Base-by-base conservation (phyloP, 2,888 invertebrate genomes). In the Dascillus cervinus region DNA sequence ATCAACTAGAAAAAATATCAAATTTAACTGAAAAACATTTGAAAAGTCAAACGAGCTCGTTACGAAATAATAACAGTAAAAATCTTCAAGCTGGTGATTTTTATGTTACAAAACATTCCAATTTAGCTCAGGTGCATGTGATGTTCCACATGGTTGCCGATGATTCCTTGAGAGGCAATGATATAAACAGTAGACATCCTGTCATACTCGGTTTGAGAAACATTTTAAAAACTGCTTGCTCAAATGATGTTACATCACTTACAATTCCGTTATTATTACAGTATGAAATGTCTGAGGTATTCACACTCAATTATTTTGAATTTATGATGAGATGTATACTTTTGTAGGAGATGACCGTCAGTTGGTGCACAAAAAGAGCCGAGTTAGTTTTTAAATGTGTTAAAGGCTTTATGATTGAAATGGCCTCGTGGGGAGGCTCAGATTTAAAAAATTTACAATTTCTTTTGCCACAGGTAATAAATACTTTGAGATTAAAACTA, bases 351-450 rank as follows among this genome's bases (percentile, higher is more conserved):
- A 89, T 94, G 90, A 96, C 95, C 0, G 83, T 92, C 29, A 79
- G 84, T 17, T 98, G 97, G 97, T 97, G 96, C 65, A 76, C 87
- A 56, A 86, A 91, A 53, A 72, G 97, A 52, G 96, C 97, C 1
- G 98, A 98, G 68, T 71, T 98, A 43, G 87, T 98, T 36, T 91
- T 96, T 57, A 98, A 99, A 68, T 99, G 98, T 67, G 89, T 95
- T 29, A 99, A 98, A 70, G 98, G 98, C 2, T 98, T 97, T 66
- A 89, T 98, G 88, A 92, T 99, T 65, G 98, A 98, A 72, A 90
- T 92, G 73, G 85, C 88, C 4, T 87, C 91, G 1, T 86, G 91
- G 81, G 90, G 90, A 39, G 90, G 90, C 15, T 83, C 87, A 0
- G 88, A 87, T 65, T 70, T 90, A 42, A 86, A 87, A 67, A 95